Evolutionary conservation across 2,113 vertebrate genomes (phyloP), one percentile per base, ranked within the genome.

Genomic region (Salvator merianae): DNA sequence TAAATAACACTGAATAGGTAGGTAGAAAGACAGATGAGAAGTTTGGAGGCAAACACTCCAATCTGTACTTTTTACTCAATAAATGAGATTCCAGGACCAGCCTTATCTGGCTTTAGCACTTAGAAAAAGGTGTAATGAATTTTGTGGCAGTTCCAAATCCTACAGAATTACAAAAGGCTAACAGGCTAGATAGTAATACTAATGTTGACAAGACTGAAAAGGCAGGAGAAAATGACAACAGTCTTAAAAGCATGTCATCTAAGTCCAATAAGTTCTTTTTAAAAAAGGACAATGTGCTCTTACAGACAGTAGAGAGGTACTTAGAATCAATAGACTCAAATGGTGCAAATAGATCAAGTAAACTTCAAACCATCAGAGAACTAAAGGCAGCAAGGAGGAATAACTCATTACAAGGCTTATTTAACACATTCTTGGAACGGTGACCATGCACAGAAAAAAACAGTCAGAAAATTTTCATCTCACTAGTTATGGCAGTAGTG

Each of bases 371-470:
- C 32, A 38, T 34, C 18, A 77, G 18, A 78, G 66, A 66, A 78
- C 3, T 28, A 80, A 87, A 75, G 47, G 77, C 69, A 83, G 32
- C 9, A 34, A 81, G 55, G 80, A 78, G 80, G 55, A 82, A 82
- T 86, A 86, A 82, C 85, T 82, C 80, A 86, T 86, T 86, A 82
- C 85, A 86, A 86, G 80, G 66, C 80, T 53, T 82, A 82, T 86
- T 86, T 82, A 86, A 69, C 85, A 78, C 74, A 78, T 74, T 34
- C 40, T 72, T 77, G 74, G 80, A 82, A 68, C 74, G 82, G 75
- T 73, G 80, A 82, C 55, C 80, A 82, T 50, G 80, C 40, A 72
- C 80, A 65, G 38, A 72, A 53, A 14, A 85, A 85, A 85, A 85
- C 84, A 85, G 84, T 22, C 77, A 74, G 79, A 66, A 86, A 78